Conservation (phyloP, 2,797 vertebrate species). For the Chrosomus eos region DNA sequence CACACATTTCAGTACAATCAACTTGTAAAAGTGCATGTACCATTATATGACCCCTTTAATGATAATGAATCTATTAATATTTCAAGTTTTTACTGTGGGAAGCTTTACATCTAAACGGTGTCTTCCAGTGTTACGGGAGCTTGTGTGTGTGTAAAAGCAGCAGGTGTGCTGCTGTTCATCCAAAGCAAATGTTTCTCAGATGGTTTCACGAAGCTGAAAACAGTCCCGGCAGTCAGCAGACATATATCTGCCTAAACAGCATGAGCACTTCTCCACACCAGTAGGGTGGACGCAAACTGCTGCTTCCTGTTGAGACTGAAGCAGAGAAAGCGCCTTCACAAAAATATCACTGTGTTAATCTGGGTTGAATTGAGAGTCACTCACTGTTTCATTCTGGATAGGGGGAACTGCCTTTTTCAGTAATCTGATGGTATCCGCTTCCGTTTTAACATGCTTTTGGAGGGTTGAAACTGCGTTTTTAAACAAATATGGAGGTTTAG, state of each 20-base stretch:
- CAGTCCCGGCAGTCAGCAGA: conserved; percentile 16
- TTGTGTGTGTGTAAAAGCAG: conserved; percentile 13
- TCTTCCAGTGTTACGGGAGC: not conserved
- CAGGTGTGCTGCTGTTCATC: conserved; percentile 24
- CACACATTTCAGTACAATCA: too few species aligned
- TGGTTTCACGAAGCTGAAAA: conserved; percentile 17
- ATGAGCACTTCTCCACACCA: conserved; percentile 24
- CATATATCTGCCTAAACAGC: conserved; percentile 22
- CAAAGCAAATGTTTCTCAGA: conserved; percentile 17
- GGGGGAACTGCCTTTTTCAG: not conserved
- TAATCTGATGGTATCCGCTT: not conserved
- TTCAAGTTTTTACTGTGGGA: not conserved
- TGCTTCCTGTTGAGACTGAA: conserved; percentile 23
- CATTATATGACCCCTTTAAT: too few species aligned
- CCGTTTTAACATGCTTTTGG: not conserved
- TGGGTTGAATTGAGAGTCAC: conserved; percentile 8
- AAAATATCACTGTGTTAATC: conserved; percentile 9
- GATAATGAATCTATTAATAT: conserved; percentile 6
- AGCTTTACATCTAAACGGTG: not conserved
- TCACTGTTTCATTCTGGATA: not conserved
- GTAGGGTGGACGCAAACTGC: conserved; percentile 23
- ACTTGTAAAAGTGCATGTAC: too few species aligned
- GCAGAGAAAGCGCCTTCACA: conserved; percentile 17
- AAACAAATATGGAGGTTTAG: not conserved
- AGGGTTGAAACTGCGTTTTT: not conserved